Percentiles rank a stretch among this genome's conserved stretches.
Conservation (phyloP, 2,797 vertebrate genomes). For the Phrynocephalus vlangalii region DNA sequence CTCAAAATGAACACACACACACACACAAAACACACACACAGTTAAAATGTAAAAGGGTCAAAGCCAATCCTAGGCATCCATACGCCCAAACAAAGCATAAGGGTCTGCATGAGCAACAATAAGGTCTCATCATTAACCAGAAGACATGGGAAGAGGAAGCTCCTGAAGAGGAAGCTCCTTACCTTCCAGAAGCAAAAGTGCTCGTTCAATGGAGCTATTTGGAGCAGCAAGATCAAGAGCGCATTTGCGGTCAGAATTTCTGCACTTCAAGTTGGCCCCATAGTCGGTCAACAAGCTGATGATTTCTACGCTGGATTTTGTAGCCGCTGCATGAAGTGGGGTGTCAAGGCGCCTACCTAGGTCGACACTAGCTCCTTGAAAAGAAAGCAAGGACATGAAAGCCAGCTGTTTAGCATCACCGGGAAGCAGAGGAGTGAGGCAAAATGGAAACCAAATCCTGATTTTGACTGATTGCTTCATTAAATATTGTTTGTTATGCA, state of each 20-base stretch:
- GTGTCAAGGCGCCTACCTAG: constrained; percentile 82
- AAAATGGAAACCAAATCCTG: neutral
- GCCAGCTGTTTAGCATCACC: neutral
- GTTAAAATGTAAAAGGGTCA: no score
- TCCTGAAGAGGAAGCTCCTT: constrained; percentile 38
- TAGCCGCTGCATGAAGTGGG: constrained; percentile 86
- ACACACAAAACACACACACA: no score
- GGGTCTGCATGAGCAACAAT: neutral
- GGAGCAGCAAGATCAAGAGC: constrained; percentile 84
- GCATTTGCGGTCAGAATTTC: constrained; percentile 85
- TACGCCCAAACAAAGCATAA: neutral
- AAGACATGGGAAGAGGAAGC: neutral
- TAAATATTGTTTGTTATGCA: neutral
- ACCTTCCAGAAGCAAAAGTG: constrained; percentile 84
- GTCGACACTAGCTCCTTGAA: constrained; percentile 85
- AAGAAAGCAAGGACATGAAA: constrained; percentile 24
- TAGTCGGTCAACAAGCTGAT: constrained; percentile 87
- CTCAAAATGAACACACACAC: no score
- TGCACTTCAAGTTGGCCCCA: constrained; percentile 83
- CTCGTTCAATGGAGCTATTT: constrained; percentile 79
- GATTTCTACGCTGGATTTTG: constrained; percentile 74
- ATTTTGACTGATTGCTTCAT: neutral
- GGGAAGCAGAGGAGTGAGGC: neutral
- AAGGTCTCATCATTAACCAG: neutral
- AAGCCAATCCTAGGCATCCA: neutral